Percentiles rank a stretch among this genome's conserved stretches.
Evolutionary conservation across 2,888 invertebrate genomes (phyloP).

Genomic region (Nephrocerus scutellatus): DNA sequence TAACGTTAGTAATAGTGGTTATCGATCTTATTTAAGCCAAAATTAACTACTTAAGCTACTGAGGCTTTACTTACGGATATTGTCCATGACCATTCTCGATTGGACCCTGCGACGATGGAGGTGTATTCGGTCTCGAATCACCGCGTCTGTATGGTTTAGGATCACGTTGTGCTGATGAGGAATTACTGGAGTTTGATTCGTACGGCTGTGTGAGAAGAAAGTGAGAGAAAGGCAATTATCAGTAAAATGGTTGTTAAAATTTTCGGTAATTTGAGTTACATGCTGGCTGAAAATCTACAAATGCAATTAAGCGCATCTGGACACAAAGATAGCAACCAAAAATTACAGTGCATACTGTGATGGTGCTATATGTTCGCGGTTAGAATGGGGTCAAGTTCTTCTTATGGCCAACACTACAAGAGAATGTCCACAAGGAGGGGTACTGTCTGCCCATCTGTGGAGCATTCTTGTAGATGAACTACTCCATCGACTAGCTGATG

Average conservation of each 20-base stretch:
- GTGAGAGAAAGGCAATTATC: conserved; percentile 5
- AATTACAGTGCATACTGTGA: no score
- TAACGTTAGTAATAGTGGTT: not conserved
- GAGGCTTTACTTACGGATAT: conserved; percentile 40
- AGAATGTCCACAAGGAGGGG: no score
- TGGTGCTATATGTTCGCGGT: no score
- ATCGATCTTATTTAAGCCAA: not conserved
- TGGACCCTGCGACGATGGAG: conserved; percentile 42
- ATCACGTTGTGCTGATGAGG: conserved; percentile 45
- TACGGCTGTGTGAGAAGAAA: conserved; percentile 56
- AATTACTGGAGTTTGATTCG: conserved; percentile 49
- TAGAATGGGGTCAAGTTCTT: no score
- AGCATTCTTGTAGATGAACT: no score
- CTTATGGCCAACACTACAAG: no score
- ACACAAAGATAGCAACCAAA: no score
- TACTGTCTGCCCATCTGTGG: no score
- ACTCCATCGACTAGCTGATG: no score
- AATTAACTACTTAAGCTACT: not conserved
- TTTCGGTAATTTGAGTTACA: not conserved
- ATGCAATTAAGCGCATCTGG: no score
- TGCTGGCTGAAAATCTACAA: not conserved
- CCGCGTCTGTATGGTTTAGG: conserved; percentile 47
- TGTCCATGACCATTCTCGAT: conserved; percentile 47
- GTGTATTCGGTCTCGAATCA: conserved; percentile 49
- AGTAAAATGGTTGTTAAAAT: conserved; percentile 1